Conservation (phyloP, 2,113 vertebrate genomes). For the Oryzias celebensis region DNA sequence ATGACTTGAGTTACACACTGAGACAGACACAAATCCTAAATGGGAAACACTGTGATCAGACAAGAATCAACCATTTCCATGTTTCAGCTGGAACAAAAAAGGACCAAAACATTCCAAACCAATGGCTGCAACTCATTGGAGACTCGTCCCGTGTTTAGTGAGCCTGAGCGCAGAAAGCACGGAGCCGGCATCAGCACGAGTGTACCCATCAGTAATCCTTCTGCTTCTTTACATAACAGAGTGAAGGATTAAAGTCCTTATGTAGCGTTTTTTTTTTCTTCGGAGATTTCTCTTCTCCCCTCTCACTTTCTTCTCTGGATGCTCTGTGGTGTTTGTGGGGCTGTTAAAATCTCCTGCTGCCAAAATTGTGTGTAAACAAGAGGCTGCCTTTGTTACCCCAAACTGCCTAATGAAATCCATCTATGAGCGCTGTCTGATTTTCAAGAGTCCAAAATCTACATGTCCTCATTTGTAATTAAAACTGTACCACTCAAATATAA, state of each 20-base stretch:
- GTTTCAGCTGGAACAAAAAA: not conserved
- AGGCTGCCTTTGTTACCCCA: constrained; percentile 35
- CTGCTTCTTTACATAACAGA: constrained; percentile 62
- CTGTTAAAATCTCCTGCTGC: constrained; percentile 30
- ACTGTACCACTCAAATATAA: not conserved
- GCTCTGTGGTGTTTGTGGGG: constrained; percentile 6
- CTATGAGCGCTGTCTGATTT: constrained; percentile 33
- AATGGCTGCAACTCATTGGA: not conserved
- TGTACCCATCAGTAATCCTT: constrained; percentile 40
- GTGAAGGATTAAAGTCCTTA: constrained; percentile 65
- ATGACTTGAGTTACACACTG: constrained; percentile 30
- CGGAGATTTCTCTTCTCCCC: constrained; percentile 37
- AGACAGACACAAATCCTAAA: constrained; percentile 23
- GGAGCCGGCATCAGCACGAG: constrained; percentile 10
- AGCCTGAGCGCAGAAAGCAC: not conserved
- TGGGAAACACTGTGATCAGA: not conserved
- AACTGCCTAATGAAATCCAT: constrained; percentile 33
- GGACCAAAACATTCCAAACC: not conserved
- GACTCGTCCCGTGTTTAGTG: not conserved
- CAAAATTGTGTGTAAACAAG: constrained; percentile 14
- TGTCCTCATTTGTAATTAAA: not conserved
- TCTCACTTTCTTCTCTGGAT: constrained; percentile 10
- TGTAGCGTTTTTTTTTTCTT: constrained; percentile 45
- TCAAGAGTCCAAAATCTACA: not conserved
- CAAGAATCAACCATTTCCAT: not conserved